A percentile compares a stretch with the other conserved stretches of the same genome.
phyloP scores from a whole-genome alignment of 1,140 invertebrate genomes.

The Atta cephalotes region DNA sequence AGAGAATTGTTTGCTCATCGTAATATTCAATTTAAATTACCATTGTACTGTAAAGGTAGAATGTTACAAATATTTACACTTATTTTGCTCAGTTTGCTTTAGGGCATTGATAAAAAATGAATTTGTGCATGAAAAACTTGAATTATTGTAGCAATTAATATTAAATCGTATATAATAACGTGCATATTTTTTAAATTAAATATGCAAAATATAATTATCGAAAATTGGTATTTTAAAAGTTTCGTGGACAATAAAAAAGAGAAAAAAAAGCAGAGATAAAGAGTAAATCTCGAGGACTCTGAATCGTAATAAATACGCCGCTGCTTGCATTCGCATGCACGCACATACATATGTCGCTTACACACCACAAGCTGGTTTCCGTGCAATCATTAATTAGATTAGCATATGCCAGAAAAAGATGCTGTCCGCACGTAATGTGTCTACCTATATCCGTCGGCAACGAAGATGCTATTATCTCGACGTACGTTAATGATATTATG shows the following conservation, averaged over 20 bases:
- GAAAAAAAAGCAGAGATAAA: neutral
- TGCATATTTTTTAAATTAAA: neutral
- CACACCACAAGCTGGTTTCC: slow-evolving; percentile 25
- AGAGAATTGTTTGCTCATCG: slow-evolving; percentile 25
- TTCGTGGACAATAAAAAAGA: neutral
- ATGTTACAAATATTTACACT: slow-evolving; percentile 11
- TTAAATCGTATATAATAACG: slow-evolving; percentile 1
- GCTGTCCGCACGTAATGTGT: slow-evolving; percentile 52
- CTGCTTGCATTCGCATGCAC: neutral
- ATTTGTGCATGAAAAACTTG: neutral
- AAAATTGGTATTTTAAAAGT: slow-evolving; percentile 50
- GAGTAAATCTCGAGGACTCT: neutral
- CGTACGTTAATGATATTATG: slow-evolving; percentile 65
- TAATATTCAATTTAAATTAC: slow-evolving; percentile 32
- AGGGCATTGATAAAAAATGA: slow-evolving; percentile 22
- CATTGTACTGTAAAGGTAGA: neutral
- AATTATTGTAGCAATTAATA: neutral
- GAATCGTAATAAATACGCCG: slow-evolving; percentile 39
- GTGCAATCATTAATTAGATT: slow-evolving; percentile 72
- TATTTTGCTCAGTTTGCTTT: slow-evolving; percentile 5
- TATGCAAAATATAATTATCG: slow-evolving; percentile 10
- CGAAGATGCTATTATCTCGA: slow-evolving; percentile 46
- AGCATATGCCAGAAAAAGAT: slow-evolving; percentile 73
- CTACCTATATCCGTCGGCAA: slow-evolving; percentile 52
- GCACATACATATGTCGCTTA: neutral